Evolutionary conservation across 2,113 vertebrate species (phyloP), one percentile per base, ranked within the genome.

Genomic region (Motacilla alba): DNA sequence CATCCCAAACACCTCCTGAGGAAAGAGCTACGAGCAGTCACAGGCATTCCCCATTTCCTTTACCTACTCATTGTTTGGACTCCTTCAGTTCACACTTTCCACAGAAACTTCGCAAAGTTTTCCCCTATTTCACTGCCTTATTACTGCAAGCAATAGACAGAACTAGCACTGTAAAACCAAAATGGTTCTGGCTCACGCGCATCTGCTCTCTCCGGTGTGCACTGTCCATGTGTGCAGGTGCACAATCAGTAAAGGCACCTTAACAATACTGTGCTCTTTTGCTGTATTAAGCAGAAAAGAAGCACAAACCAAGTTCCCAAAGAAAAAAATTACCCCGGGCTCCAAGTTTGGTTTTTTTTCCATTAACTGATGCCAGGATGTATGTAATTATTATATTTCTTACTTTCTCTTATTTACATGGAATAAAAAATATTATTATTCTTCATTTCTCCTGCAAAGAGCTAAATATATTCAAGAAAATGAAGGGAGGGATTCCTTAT

Each of bases 191-290:
- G 27, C 20, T 46, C 27, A 2, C 16, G 21, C 64, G 27, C 50
- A 13, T 15, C 21, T 26, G 19, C 31, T 58, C 24, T 47, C 23
- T 72, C 35, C 22, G 1, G 0, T 13, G 55, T 6, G 56, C n/a
- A 17, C 14, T 19, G 23, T 6, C 30, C 37, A 3, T 10, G 43
- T 30, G 10, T 35, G 30, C 74, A 74, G 2, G 1, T 37, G 43
- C n/a, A 56, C 7, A 22, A 24, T 7, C 47, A 70, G 19, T 11
- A 37, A 74, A 70, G 47, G 21, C 16, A 37, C 0, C 0, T 27
- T n/a, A 67, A 69, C 23, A 41, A 49, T 1, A 62, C n/a, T 24
- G 10, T 5, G 21, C 11, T 84, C 41, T 53, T 39, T 16, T 60
- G 30, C 43, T 52, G 7, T 13, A 92, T 44, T 50, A 58, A 47